A percentile compares a stretch with the other conserved stretches of the same genome.
Conservation (phyloP, 2,113 vertebrate species). For the Vulpes ferrilata region DNA sequence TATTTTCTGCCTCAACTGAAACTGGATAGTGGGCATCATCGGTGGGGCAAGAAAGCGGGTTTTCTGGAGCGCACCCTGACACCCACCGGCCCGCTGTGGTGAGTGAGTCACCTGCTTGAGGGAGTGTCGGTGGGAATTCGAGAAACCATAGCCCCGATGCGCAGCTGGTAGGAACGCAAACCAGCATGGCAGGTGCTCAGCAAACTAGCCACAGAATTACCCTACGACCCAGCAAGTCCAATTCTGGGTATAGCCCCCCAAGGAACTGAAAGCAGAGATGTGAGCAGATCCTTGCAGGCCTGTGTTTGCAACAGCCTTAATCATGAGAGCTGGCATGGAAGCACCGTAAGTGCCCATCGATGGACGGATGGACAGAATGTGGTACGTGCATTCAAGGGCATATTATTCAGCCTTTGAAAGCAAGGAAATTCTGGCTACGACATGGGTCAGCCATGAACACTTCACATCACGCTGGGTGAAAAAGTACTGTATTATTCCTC, state of each 20-base stretch:
- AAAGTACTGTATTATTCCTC: not conserved
- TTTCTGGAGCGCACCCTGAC: not conserved
- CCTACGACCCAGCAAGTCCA: too few relatives aligned
- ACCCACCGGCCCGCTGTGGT: not conserved
- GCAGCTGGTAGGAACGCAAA: not conserved
- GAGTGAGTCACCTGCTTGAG: not conserved
- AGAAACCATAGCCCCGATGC: accelerated
- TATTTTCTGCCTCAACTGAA: not conserved
- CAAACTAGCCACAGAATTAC: not conserved
- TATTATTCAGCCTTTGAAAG: not conserved
- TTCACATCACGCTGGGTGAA: not conserved
- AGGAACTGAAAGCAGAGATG: not conserved
- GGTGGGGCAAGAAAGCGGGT: not conserved
- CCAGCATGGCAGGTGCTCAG: not conserved
- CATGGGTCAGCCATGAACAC: not conserved
- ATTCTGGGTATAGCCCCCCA: not conserved
- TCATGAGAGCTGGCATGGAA: too few relatives aligned
- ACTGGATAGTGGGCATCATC: too few relatives aligned
- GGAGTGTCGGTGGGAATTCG: too few relatives aligned
- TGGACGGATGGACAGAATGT: not conserved
- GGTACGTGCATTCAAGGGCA: accelerated
- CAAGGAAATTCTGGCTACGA: not conserved
- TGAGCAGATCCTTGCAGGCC: accelerated
- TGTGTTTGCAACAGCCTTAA: too few relatives aligned
- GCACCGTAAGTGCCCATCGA: too few relatives aligned